A percentile compares a stretch with the other conserved stretches of the same genome.
Conservation (phyloP, 2,888 invertebrate species). For the Volucella inanis region DNA sequence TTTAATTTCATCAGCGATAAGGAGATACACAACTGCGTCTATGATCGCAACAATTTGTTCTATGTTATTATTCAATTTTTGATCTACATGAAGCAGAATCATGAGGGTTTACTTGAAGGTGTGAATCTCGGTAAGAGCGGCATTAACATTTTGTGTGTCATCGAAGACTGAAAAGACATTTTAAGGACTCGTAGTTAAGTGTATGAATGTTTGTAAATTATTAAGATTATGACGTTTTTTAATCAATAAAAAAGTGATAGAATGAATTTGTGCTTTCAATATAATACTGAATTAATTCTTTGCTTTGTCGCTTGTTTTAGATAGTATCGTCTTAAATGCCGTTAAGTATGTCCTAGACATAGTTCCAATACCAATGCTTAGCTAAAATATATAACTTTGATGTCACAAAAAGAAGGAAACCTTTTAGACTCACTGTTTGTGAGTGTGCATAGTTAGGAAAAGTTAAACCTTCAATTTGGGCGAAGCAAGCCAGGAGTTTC, state of each 20-base stretch:
- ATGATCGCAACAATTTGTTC: constrained; percentile 94
- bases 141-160: constrained; percentile 93
- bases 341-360: too few relatives aligned
- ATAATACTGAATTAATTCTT: too few relatives aligned
- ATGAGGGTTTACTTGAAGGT: constrained; percentile 90
- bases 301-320: too few relatives aligned
- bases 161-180: constrained; percentile 84
- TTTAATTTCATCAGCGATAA: constrained; percentile 85
- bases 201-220: constrained; percentile 10
- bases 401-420: too few relatives aligned
- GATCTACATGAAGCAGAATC: constrained; percentile 88
- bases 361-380: too few relatives aligned
- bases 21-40: constrained; percentile 87
- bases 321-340: too few relatives aligned
- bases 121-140: constrained; percentile 91
- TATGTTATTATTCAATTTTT: constrained; percentile 93
- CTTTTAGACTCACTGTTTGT: too few relatives aligned
- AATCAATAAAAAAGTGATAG: not conserved
- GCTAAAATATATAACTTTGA: too few relatives aligned
- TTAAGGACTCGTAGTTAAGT: not conserved
- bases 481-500: too few relatives aligned
- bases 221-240: constrained; percentile 29
- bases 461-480: too few relatives aligned
- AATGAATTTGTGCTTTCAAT: too few relatives aligned
- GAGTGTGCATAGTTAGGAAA: too few relatives aligned